Conservation (phyloP, 2,797 vertebrate species). For the Galagoides demidoff region DNA sequence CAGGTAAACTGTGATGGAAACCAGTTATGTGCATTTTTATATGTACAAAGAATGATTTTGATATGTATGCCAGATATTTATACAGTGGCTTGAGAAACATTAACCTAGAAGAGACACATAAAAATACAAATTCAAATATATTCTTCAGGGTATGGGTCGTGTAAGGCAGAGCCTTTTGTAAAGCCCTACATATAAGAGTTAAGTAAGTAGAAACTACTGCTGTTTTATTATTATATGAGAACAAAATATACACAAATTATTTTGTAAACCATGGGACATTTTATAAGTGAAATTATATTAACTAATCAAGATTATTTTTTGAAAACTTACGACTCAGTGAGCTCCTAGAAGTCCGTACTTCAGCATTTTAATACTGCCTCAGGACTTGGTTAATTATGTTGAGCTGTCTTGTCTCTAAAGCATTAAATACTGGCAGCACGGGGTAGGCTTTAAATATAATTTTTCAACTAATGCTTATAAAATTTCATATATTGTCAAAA, state of each 20-base stretch:
- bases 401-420: slow-evolving; percentile 57
- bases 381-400: slow-evolving; percentile 73
- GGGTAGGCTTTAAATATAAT: slow-evolving; percentile 64
- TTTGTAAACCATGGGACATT: not conserved
- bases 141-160: not conserved
- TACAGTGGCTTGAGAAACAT: not conserved
- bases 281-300: slow-evolving; percentile 50
- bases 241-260: slow-evolving; percentile 29
- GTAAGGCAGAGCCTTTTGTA: not conserved
- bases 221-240: not conserved
- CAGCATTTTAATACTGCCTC: slow-evolving; percentile 73
- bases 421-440: slow-evolving; percentile 56
- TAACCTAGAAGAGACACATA: not conserved
- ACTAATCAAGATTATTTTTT: slow-evolving; percentile 64
- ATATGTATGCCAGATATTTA: not conserved
- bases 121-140: not conserved
- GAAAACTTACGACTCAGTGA: slow-evolving; percentile 52
- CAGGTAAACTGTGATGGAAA: not conserved
- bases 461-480: slow-evolving; percentile 38
- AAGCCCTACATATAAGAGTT: not conserved
- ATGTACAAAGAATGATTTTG: not conserved
- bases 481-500: slow-evolving; percentile 65
- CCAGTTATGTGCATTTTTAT: not conserved
- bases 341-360: slow-evolving; percentile 57
- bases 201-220: not conserved